Evolutionary conservation across 1,140 invertebrate species (phyloP).

Genomic region (Hycleus phaleratus): DNA sequence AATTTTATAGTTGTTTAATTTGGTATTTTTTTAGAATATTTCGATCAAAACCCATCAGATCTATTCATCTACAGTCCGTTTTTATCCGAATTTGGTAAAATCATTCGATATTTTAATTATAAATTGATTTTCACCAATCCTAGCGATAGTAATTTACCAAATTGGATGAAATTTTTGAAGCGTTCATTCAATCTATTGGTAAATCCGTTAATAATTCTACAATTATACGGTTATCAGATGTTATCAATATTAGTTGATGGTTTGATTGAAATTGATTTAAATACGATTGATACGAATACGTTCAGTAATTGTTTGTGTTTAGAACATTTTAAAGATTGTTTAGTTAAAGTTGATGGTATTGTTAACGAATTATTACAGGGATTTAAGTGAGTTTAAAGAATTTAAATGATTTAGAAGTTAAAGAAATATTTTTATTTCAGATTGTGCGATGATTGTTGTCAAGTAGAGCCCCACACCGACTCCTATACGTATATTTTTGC

Average conservation of each 20-base stretch:
- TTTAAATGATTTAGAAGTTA: slow-evolving; percentile 42
- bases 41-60: slow-evolving; percentile 11
- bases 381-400: slow-evolving; percentile 44
- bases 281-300: slow-evolving; percentile 37
- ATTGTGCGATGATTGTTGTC: slow-evolving; percentile 53
- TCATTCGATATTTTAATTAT: slow-evolving; percentile 34
- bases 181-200: slow-evolving; percentile 27
- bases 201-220: slow-evolving; percentile 39
- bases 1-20: too few species aligned
- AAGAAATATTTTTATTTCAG: slow-evolving; percentile 28
- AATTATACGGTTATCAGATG: slow-evolving; percentile 44
- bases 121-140: slow-evolving; percentile 31
- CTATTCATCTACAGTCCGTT: slow-evolving; percentile 26
- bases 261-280: slow-evolving; percentile 43
- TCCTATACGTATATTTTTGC: slow-evolving; percentile 53
- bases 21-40: slow-evolving; percentile 25
- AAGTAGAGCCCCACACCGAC: slow-evolving; percentile 53
- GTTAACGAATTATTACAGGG: slow-evolving; percentile 48
- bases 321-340: slow-evolving; percentile 47
- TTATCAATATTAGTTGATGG: slow-evolving; percentile 38
- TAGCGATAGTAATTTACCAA: slow-evolving; percentile 21
- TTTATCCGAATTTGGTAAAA: slow-evolving; percentile 37
- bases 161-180: slow-evolving; percentile 35
- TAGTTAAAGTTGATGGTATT: slow-evolving; percentile 45
- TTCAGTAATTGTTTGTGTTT: slow-evolving; percentile 39